phyloP scores from a whole-genome alignment of 53 echinoderm and acorn worm species.

The Stichopus horrens region DNA sequence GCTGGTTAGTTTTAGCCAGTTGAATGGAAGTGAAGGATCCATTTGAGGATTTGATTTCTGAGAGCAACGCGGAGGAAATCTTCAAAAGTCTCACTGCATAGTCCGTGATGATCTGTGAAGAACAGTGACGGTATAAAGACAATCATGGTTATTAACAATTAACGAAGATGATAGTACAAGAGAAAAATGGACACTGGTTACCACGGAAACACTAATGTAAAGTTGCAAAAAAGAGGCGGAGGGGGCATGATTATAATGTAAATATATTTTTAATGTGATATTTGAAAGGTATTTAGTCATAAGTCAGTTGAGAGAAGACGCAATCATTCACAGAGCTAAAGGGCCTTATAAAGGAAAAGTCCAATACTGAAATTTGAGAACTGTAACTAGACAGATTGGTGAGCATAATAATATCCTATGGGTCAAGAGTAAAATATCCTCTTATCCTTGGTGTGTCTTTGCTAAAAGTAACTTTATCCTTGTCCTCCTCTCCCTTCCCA shows the following conservation, averaged over 20 bases:
- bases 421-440: too few relatives aligned
- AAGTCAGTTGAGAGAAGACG: too few relatives aligned
- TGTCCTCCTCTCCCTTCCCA: too few relatives aligned
- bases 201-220: not conserved
- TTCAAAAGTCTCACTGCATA: conserved; percentile 56
- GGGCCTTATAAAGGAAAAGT: too few relatives aligned
- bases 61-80: conserved; percentile 27
- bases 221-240: not conserved
- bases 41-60: conserved; percentile 32
- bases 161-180: not conserved
- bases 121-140: not conserved
- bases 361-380: too few relatives aligned
- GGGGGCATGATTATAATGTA: not conserved
- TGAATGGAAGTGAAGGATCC: conserved; percentile 33
- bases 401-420: too few relatives aligned
- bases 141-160: not conserved
- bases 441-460: too few relatives aligned
- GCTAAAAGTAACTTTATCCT: too few relatives aligned
- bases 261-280: too few relatives aligned
- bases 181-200: not conserved
- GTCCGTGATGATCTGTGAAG: conserved; percentile 51
- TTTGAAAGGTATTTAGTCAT: too few relatives aligned
- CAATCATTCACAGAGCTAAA: too few relatives aligned
- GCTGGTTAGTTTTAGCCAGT: not conserved
- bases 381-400: too few relatives aligned